These are phyloP conservation scores for Oxyteleia sp. DNA, from an alignment of 2,888 invertebrate species.

Conservation along the genomic window DNA sequence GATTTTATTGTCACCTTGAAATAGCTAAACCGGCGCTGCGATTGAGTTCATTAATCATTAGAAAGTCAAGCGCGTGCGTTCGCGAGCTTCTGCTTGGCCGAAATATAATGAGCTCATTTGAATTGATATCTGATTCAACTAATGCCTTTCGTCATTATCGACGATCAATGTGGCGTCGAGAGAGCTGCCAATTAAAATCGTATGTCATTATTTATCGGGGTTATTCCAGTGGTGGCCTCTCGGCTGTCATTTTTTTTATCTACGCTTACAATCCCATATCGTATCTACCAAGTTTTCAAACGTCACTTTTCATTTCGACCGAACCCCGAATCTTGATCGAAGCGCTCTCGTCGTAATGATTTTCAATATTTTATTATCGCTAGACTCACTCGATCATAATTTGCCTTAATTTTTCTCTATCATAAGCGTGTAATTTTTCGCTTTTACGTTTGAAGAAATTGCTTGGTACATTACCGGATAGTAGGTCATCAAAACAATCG, in stretches of 20 bases:
- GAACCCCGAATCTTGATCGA: conserved; percentile 2
- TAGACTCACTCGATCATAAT: conserved; percentile 1
- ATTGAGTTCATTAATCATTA: conserved; percentile 77
- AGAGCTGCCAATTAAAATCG: conserved; percentile 80
- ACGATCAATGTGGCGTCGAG: conserved; percentile 75
- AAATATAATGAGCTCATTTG: conserved; percentile 85
- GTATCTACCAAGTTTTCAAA: conserved; percentile 26
- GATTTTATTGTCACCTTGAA: conserved; percentile 2
- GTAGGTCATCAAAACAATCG: conserved; percentile 56
- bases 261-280: conserved; percentile 24
- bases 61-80: conserved; percentile 75
- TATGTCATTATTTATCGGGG: conserved; percentile 82
- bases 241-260: conserved; percentile 31
- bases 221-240: conserved; percentile 71
- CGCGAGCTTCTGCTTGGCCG: conserved; percentile 78
- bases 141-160: conserved; percentile 81
- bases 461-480: conserved; percentile 32
- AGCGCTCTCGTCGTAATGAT: background rate
- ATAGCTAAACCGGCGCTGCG: conserved; percentile 27
- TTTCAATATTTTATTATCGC: background rate
- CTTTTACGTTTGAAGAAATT: conserved; percentile 21
- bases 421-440: conserved; percentile 26
- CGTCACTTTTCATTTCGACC: conserved; percentile 17
- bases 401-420: conserved; percentile 21
- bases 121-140: conserved; percentile 84